phyloP scores from a whole-genome alignment of 2,797 vertebrate genomes.

The Orientallactaga sibirica region DNA sequence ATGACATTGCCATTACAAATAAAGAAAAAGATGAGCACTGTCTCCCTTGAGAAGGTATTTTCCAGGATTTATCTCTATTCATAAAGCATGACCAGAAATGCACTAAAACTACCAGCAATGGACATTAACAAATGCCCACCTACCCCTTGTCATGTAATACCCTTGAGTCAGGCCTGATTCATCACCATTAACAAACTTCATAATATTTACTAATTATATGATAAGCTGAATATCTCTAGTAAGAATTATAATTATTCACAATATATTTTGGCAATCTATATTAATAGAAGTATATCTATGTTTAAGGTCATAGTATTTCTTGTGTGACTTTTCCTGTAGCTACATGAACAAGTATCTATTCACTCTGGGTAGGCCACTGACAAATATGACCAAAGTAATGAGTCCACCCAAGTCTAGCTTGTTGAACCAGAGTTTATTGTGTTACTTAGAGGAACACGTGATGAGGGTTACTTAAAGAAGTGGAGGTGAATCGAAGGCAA shows the following conservation, averaged over 20 bases:
- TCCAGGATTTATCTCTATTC: not conserved
- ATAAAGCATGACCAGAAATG: not conserved
- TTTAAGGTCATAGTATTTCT: not conserved
- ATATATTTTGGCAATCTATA: not conserved
- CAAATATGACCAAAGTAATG: not conserved
- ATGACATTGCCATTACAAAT: slow-evolving; percentile 32
- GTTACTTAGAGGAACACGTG: not conserved
- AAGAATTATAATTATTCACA: not conserved
- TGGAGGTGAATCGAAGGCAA: too few relatives aligned
- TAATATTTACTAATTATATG: not conserved
- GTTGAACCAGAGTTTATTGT: not conserved
- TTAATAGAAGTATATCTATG: not conserved
- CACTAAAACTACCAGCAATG: not conserved
- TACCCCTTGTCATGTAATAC: not conserved
- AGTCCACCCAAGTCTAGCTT: not conserved
- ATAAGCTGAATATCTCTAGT: not conserved
- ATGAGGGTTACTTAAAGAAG: too few relatives aligned
- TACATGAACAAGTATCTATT: not conserved
- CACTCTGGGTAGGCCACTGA: not conserved
- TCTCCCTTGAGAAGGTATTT: slow-evolving; percentile 18
- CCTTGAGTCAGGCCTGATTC: not conserved
- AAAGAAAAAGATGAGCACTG: not conserved
- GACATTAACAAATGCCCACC: not conserved
- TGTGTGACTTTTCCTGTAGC: not conserved
- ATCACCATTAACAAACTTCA: not conserved